Evolutionary conservation across 2,888 invertebrate species (phyloP), one percentile per base, ranked within the genome.

Genomic region (Plebejus argus): DNA sequence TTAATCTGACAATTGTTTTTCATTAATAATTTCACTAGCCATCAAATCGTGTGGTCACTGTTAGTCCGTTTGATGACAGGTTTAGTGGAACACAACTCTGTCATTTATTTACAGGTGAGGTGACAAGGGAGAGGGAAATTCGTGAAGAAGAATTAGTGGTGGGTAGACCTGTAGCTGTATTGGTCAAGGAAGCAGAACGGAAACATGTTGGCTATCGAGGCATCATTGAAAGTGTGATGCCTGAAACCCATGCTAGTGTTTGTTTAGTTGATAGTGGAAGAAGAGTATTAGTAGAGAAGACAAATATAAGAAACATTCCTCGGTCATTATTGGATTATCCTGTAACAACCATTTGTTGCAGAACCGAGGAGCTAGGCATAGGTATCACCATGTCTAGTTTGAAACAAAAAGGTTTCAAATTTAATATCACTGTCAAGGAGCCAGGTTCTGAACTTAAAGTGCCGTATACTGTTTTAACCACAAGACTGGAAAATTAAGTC

Each of bases 191-290:
- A 20, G 71, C 15, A 53, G 53, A 53, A 53, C 4, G 79, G 0
- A 77, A 76, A 12, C 45, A 76, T 12, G 76, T 76, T n/a, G 82
- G 80, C 35, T 84, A 83, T 12, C 53, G 74, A 12, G 74, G 23
- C 15, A 23, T 74, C 6, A 74, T 74, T 53, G 53, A 53, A 74
- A 15, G 45, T 15, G 74, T 74, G 4, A 5, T 49, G 12, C 20
- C 28, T 28, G 23, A 5, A 3, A 49, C 49, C 6, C 18, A 74
- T 53, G 49, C 74, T 3, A 28, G 7, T 5, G 81, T 85, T 5
- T 82, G 82, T 5, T 78, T 85, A 28, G 82, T 86, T 20, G 86
- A 87, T 75, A 83, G 81, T 81, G 86, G 86, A 3, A 82, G 78
- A 23, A 77, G 78, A 12, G 72, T 82, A 6, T 82, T 83, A 76